These are phyloP conservation scores for Mamestra brassicae DNA, from an alignment of 2,888 invertebrate species.

Conservation along the genomic window DNA sequence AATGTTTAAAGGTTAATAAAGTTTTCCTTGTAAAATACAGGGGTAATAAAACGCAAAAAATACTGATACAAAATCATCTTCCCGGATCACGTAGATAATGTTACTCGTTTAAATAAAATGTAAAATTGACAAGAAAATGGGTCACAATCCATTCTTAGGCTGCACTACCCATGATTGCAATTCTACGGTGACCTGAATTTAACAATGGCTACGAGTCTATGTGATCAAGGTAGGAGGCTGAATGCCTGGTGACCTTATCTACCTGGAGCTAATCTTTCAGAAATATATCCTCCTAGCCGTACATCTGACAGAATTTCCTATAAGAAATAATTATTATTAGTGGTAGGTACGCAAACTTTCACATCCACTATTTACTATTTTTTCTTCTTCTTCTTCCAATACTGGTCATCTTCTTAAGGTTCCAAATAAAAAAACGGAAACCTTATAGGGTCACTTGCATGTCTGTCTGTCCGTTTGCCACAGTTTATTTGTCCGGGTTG, in stretches of 20 bases:
- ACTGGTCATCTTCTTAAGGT: too few species aligned
- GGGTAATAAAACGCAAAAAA: not conserved
- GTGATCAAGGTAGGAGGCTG: not conserved
- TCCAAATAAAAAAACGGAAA: too few species aligned
- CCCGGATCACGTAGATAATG: not conserved
- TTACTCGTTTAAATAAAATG: not conserved
- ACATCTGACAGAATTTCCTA: too few species aligned
- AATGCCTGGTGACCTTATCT: not conserved
- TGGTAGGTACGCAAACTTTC: too few species aligned
- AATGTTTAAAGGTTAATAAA: conserved; percentile 5
- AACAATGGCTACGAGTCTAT: not conserved
- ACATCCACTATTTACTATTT: too few species aligned
- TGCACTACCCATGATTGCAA: conserved; percentile 9
- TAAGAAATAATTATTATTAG: too few species aligned
- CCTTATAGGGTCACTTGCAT: too few species aligned
- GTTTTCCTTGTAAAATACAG: not conserved
- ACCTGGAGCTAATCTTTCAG: not conserved
- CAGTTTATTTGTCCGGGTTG: too few species aligned
- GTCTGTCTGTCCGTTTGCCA: too few species aligned
- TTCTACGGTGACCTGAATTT: conserved; percentile 11
- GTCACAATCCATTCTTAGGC: not conserved
- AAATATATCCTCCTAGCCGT: too few species aligned
- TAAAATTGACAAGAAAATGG: not conserved
- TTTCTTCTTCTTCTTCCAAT: too few species aligned
- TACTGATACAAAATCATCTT: not conserved